Conservation (phyloP, 2,113 vertebrate genomes). For the Serranochromis macrocephalus region DNA sequence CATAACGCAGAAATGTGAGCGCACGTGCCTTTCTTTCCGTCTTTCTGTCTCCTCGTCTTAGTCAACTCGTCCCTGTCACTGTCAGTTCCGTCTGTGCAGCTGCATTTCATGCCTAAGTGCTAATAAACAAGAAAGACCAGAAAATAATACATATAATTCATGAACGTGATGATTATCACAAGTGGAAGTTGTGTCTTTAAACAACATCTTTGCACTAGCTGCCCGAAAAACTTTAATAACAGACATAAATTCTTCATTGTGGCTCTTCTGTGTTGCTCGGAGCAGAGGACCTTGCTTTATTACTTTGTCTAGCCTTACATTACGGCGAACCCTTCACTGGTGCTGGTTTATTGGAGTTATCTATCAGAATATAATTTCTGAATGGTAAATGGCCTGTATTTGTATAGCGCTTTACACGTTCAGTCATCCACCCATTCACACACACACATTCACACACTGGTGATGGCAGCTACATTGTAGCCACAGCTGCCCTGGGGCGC, state of each 20-base stretch:
- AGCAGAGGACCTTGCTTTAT: neutral
- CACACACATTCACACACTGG: neutral
- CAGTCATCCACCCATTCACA: neutral
- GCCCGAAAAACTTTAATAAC: neutral
- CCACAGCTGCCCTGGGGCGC: rapidly evolving
- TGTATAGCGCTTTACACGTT: neutral
- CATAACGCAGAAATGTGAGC: neutral
- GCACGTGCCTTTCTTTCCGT: neutral
- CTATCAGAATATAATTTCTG: neutral
- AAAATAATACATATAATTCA: rapidly evolving
- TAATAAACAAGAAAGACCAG: neutral
- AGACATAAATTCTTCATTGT: conserved; percentile 1
- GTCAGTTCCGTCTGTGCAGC: neutral
- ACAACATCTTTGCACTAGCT: neutral
- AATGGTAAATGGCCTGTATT: neutral
- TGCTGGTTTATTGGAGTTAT: neutral
- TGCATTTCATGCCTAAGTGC: neutral
- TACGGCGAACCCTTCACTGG: neutral
- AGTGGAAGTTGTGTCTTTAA: neutral
- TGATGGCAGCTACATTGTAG: neutral
- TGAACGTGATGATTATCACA: neutral
- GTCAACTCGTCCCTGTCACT: neutral
- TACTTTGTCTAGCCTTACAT: neutral
- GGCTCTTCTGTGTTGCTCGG: neutral
- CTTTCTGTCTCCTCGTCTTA: neutral